A percentile compares a stretch with the other conserved stretches of the same genome.
phyloP scores from a whole-genome alignment of 2,797 vertebrate species.

The Macroramphosus scolopax region DNA sequence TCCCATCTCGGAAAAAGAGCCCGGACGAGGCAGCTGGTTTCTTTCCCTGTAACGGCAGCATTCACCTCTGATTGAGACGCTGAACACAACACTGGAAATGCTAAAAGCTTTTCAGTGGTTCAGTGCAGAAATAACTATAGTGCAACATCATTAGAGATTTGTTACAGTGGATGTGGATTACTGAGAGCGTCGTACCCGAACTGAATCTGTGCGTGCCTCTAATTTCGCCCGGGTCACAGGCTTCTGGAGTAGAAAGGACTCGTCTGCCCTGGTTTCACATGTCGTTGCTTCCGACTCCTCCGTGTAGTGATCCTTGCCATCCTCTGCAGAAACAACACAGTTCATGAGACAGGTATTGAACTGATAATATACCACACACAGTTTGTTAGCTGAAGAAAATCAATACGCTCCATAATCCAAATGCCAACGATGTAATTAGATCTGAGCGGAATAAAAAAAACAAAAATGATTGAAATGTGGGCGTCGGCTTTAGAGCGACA shows the following conservation, averaged over 20 bases:
- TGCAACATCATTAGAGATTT: not conserved
- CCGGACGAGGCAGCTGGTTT: constrained; percentile 79
- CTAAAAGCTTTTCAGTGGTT: not conserved
- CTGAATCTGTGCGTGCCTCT: constrained; percentile 79
- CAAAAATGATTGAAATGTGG: constrained; percentile 20
- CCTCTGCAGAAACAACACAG: constrained; percentile 68
- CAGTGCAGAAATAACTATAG: too few relatives aligned
- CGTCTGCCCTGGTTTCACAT: constrained; percentile 82
- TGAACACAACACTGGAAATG: constrained; percentile 3
- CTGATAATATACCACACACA: not conserved
- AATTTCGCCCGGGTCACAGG: constrained; percentile 81
- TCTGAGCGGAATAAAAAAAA: constrained; percentile 21
- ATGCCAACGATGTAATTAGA: constrained; percentile 35
- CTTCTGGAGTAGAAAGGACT: constrained; percentile 86
- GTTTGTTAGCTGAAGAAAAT: too few relatives aligned
- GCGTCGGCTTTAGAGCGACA: constrained; percentile 19
- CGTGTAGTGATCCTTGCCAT: constrained; percentile 80
- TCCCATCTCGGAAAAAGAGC: constrained; percentile 93
- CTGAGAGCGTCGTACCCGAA: constrained; percentile 77
- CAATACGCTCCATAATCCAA: too few relatives aligned
- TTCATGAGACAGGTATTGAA: constrained; percentile 15
- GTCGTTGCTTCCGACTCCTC: constrained; percentile 88
- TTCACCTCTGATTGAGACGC: constrained; percentile 2
- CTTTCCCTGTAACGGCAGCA: constrained; percentile 66
- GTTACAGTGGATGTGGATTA: not conserved